Evolutionary conservation across 2,113 vertebrate genomes (phyloP).

Genomic region (Pontoporia blainvillei): DNA sequence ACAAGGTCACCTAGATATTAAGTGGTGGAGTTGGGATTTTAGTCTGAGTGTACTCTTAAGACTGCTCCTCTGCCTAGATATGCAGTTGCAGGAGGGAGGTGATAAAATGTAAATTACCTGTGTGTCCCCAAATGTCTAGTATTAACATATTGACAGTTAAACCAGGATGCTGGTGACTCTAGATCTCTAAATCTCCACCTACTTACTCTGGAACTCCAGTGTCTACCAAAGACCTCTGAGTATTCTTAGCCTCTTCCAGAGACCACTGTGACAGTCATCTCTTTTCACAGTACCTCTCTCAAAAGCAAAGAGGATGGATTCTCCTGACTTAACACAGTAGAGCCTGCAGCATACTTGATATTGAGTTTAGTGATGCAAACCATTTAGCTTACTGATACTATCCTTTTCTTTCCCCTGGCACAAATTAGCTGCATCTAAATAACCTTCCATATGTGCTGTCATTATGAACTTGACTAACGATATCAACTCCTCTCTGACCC

Average conservation of each 20-base stretch:
- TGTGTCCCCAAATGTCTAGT: background rate
- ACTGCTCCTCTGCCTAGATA: background rate
- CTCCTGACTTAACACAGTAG: background rate
- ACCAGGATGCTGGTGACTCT: background rate
- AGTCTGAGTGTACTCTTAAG: background rate
- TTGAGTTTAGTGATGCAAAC: background rate
- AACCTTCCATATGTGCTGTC: background rate
- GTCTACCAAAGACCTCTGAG: background rate
- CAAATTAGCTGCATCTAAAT: background rate
- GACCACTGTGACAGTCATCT: background rate
- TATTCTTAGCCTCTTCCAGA: background rate
- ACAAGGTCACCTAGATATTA: background rate
- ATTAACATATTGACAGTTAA: background rate
- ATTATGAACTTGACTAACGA: background rate
- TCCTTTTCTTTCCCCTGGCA: background rate
- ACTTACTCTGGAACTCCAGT: background rate
- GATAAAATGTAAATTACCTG: background rate
- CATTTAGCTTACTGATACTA: background rate
- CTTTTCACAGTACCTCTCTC: background rate
- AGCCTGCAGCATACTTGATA: background rate
- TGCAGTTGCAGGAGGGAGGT: background rate
- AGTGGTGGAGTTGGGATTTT: background rate
- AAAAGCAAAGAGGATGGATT: background rate
- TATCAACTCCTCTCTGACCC: background rate
- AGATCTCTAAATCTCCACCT: background rate